These are phyloP conservation scores for Ametastegia equiseti DNA, from an alignment of 2,888 invertebrate species.

Conservation along the genomic window DNA sequence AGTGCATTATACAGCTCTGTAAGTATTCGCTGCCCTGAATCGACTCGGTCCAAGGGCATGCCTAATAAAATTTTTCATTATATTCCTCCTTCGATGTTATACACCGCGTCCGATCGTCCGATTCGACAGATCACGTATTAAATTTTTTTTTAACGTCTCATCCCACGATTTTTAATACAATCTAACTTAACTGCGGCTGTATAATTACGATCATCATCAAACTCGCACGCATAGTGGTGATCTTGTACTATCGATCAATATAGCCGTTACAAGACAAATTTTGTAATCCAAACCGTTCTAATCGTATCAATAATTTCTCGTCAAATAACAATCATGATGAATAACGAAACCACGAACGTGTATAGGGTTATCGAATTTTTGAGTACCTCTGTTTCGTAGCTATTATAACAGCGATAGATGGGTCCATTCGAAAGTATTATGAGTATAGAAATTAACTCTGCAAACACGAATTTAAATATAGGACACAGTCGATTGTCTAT, in stretches of 20 bases:
- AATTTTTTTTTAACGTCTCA: neutral
- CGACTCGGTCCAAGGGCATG: conserved; percentile 17
- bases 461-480: neutral
- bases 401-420: neutral
- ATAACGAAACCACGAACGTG: neutral
- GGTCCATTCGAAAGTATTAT: neutral
- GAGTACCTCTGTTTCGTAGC: neutral
- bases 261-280: neutral
- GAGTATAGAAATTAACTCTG: neutral
- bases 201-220: conserved; percentile 15
- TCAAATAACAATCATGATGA: neutral
- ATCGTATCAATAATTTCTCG: neutral
- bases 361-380: neutral
- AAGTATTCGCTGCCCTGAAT: neutral
- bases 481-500: neutral
- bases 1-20: neutral
- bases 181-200: conserved; percentile 3
- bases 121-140: conserved; percentile 5
- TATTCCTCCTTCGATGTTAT: neutral
- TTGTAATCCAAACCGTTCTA: neutral
- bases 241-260: neutral
- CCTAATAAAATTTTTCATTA: conserved; percentile 2
- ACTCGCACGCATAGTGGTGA: neutral
- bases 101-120: neutral
- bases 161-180: conserved; percentile 21